Evolutionary conservation across 1,140 invertebrate genomes (phyloP).

Genomic region (Drosophila lacertosa): DNA sequence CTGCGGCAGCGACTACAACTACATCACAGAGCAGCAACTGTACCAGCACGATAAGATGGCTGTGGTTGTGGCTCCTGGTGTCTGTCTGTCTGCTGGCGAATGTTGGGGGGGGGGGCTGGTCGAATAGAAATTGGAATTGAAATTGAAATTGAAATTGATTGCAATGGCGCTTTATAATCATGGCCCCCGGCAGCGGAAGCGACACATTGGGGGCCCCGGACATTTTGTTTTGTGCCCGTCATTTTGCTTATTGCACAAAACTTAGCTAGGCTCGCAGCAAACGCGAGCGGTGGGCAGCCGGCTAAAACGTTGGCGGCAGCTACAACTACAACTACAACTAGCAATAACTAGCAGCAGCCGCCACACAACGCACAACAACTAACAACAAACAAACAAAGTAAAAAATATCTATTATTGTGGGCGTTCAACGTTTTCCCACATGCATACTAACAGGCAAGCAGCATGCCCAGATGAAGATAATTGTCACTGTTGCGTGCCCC

Average conservation of each 20-base stretch:
- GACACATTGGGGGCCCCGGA: conserved; percentile 63
- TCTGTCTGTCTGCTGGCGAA: background rate
- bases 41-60: conserved; percentile 39
- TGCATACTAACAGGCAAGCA: conserved; percentile 78
- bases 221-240: conserved; percentile 84
- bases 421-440: conserved; percentile 84
- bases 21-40: too few relatives aligned
- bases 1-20: conserved; percentile 23
- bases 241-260: conserved; percentile 84
- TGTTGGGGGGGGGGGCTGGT: conserved; percentile 5
- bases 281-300: background rate
- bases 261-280: conserved; percentile 69
- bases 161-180: conserved; percentile 52
- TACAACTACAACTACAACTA: conserved; percentile 53
- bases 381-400: conserved; percentile 49
- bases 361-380: conserved; percentile 13
- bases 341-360: conserved; percentile 41
- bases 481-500: conserved; percentile 20
- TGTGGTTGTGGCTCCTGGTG: conserved; percentile 1
- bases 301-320: conserved; percentile 21
- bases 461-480: conserved; percentile 35
- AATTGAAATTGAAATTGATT: conserved; percentile 41
- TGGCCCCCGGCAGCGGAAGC: conserved; percentile 56
- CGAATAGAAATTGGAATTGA: conserved; percentile 37
- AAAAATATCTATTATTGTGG: conserved; percentile 81